Evolutionary conservation across 1,140 invertebrate genomes (phyloP).

Genomic region (Nebria ingens): DNA sequence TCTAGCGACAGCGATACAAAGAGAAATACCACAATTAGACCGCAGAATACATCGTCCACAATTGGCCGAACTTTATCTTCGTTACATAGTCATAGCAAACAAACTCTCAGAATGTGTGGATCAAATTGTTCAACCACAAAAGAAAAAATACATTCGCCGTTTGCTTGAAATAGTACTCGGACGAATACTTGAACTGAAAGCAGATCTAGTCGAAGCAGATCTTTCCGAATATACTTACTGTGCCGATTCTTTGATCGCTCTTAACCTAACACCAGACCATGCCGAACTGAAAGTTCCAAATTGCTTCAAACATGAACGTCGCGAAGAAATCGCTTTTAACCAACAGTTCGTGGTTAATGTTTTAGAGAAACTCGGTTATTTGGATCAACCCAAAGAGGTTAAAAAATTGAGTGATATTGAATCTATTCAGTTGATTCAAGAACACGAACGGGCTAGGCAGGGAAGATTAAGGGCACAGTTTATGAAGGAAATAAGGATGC

Average conservation of each 20-base stretch:
- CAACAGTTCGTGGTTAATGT: conserved; percentile 52
- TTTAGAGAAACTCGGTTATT: conserved; percentile 53
- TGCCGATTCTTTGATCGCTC: conserved; percentile 58
- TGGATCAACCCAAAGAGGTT: conserved; percentile 47
- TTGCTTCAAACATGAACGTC: conserved; percentile 57
- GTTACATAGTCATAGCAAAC: conserved; percentile 68
- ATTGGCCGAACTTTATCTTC: conserved; percentile 56
- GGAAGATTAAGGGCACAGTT: conserved; percentile 75
- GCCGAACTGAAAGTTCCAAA: conserved; percentile 50
- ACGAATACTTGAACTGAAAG: conserved; percentile 64
- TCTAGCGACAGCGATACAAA: conserved; percentile 50
- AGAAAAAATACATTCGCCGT: conserved; percentile 65
- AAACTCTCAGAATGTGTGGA: conserved; percentile 75
- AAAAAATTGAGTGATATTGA: conserved; percentile 63
- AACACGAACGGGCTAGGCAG: conserved; percentile 83
- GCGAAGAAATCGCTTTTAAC: conserved; percentile 47
- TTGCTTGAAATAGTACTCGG: conserved; percentile 72
- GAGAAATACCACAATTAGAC: conserved; percentile 47
- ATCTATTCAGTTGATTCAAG: conserved; percentile 77
- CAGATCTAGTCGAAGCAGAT: conserved; percentile 78
- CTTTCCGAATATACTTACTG: conserved; percentile 78
- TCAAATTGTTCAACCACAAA: conserved; percentile 88
- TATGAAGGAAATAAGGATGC: conserved; percentile 75
- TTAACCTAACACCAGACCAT: conserved; percentile 42
- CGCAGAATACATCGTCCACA: conserved; percentile 43